Base-by-base conservation (phyloP, 2,888 invertebrate species). In the Balanococcus diminutus region DNA sequence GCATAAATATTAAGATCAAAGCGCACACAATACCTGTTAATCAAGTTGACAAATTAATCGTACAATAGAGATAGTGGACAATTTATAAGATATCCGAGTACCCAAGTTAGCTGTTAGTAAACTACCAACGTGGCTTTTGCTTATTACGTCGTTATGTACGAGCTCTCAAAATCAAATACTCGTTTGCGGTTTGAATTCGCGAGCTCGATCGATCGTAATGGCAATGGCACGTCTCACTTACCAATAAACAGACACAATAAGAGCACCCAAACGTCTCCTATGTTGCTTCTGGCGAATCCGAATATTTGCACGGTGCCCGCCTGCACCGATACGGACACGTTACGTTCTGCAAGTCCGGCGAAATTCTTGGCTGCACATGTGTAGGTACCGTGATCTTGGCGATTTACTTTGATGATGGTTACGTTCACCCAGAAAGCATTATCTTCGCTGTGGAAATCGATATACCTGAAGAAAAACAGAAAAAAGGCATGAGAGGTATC, bases 351-450 rank as follows among this genome's bases (percentile, higher is more conserved):
- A 2, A 93, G 92, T 0, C 96, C 97, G 0, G 95, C 97, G 0
- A 93, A 92, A 90, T 96, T 97, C 89, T 93, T 94, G 0, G 96
- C 96, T 2, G 94, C 92, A 89, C 97, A 97, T 75, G 93, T 91
- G 89, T 95, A 95, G 83, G 93, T 93, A 0, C 95, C 95, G 88
- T 93, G 82, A 89, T 95, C 95, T 16, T 92, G 92, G 9, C 90
- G 90, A 0, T 92, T 91, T 0, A 93, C 92, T 31, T 93, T 92
- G 0, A 92, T 90, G 79, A 95, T 93, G 0, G 94, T 94, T 81
- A 96, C 90, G 89, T 95, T 94, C 22, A 93, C 92, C 93, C 94
- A 94, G 42, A 84, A 86, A 19, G 79, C 91, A 90, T 87, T 87
- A 36, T 88, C 87, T 11, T 56, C 86, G 79, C 87, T 88, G 56